Base-by-base conservation (phyloP, 2,113 vertebrate species). In the Sinocyclocheilus anshuiensis region DNA sequence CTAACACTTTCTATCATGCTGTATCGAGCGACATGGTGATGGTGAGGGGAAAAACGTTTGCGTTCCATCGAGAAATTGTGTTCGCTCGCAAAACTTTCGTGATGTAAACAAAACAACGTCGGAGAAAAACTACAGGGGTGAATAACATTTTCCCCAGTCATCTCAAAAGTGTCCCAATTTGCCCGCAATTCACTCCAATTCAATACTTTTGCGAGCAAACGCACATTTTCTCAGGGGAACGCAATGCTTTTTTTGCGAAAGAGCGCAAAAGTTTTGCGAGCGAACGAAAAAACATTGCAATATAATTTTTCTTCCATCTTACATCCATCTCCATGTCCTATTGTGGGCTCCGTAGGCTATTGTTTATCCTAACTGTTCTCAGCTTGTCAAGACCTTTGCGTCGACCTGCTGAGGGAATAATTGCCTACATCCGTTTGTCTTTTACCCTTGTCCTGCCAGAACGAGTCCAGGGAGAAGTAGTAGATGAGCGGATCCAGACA, bases 401-500 rank as follows among this genome's bases (percentile, higher is more conserved):
- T 33, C 12, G 65, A 57, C 81, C 67, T 84, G 69, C 33, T 84
- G 50, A 74, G 69, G 13, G 82, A 81, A 67, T 76, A 42, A 16
- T 69, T 81, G 7, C 65, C 50, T 20, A 1, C n/a, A 57, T 75
- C 50, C 22, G 12, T 39, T 24, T 74, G 69, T 39, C 4, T 59
- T 74, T 59, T 84, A 0, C 50, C 15, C 8, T 74, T 84, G 63
- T 84, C 82, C 76, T 80, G 61, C 84, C 84, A 84, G 50, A 82
- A 87, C 4, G 80, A 75, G 74, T 87, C 79, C 57, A 87, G n/a
- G 4, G 81, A 87, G 84, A 79, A 86, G 22, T 86, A 86, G 36
- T 86, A 86, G 69, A 86, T 71, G 26, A 81, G 67, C 10, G 85
- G 86, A 7, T 94, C 92, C 77, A 93, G 45, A 42, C 92, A 94